Conservation (phyloP, 2,888 invertebrate genomes). For the Oasisia sp. region DNA sequence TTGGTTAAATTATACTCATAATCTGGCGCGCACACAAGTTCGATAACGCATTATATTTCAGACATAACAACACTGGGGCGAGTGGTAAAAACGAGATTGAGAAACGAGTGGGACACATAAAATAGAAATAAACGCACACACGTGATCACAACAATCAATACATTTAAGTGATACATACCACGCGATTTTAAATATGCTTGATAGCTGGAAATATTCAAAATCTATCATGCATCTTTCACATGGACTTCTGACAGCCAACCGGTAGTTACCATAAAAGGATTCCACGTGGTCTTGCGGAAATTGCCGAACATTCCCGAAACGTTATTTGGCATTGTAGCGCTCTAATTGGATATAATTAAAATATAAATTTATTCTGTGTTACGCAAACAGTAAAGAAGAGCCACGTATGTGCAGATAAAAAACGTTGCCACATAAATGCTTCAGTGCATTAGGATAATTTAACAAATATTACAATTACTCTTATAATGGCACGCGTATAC, state of each 20-base stretch:
- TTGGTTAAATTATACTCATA: not conserved
- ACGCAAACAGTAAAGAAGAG: not conserved
- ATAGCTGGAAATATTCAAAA: conserved; percentile 17
- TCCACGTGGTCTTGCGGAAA: conserved; percentile 13
- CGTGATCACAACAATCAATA: not conserved
- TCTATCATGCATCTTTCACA: conserved; percentile 5
- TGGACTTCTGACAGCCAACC: conserved; percentile 13
- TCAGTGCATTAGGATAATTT: not conserved
- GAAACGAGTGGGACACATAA: not conserved
- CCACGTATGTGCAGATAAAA: not conserved
- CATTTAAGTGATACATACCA: not conserved
- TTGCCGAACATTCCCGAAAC: not conserved
- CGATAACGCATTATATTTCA: not conserved
- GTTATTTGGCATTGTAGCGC: not conserved
- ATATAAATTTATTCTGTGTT: not conserved
- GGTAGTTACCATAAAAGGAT: conserved; percentile 13
- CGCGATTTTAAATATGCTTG: not conserved
- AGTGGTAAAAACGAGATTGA: not conserved
- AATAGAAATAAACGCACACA: not conserved
- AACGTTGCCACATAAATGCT: not conserved
- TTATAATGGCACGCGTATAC: not conserved
- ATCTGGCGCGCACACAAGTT: not conserved
- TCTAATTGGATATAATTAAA: not conserved
- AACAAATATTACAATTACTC: not conserved
- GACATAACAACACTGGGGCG: not conserved